Conservation (phyloP, 1,140 invertebrate genomes). For the Laupala kohalensis region DNA sequence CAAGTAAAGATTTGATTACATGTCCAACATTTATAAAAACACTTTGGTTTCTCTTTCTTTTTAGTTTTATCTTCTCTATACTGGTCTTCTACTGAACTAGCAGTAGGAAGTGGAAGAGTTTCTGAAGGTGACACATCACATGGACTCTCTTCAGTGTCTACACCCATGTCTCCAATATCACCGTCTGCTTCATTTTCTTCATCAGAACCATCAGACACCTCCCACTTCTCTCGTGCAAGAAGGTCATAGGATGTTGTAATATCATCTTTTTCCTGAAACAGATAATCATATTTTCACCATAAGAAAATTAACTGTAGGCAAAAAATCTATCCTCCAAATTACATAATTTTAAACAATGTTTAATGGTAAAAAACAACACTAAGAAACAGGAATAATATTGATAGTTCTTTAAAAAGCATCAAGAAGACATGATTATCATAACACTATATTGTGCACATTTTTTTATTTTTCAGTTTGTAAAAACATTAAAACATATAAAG, state of each 20-base stretch:
- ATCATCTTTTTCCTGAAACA: constrained; percentile 29
- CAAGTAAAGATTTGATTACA: constrained; percentile 47
- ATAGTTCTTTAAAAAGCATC: not conserved
- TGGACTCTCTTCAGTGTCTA: not conserved
- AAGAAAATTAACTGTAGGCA: too few species aligned
- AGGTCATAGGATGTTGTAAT: constrained; percentile 49
- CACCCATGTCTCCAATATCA: not conserved
- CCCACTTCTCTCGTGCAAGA: constrained; percentile 50
- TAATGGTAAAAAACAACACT: not conserved
- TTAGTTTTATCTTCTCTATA: not conserved
- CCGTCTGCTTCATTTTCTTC: constrained; percentile 27
- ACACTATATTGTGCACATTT: too few species aligned
- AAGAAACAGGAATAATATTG: not conserved
- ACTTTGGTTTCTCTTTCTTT: not conserved
- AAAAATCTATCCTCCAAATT: too few species aligned
- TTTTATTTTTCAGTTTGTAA: too few species aligned
- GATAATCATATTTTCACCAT: too few species aligned
- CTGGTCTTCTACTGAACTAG: not conserved
- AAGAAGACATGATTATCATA: too few species aligned
- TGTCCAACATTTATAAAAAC: constrained; percentile 15
- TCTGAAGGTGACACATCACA: too few species aligned
- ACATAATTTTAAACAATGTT: not conserved
- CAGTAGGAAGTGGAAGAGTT: too few species aligned
- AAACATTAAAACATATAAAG: too few species aligned
- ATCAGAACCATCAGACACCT: constrained; percentile 49